These are phyloP conservation scores for Neomorphus geoffroyi DNA, from an alignment of 2,797 vertebrate genomes.

Conservation along the genomic window DNA sequence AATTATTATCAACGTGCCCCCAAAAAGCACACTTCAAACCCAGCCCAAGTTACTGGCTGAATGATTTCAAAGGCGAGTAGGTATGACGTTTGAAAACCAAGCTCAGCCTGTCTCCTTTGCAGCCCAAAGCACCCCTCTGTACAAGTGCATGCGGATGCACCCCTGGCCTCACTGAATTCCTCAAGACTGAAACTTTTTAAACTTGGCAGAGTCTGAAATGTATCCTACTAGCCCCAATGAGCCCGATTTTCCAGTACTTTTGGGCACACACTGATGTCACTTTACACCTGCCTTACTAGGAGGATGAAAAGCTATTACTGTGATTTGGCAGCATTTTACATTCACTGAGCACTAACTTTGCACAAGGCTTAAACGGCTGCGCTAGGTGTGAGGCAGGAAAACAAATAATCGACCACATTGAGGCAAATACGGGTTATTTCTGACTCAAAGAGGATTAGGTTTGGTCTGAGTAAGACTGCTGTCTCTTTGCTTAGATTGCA, in stretches of 20 bases:
- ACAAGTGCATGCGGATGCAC: rapidly evolving
- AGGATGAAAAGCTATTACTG: background rate
- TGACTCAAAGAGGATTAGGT: background rate
- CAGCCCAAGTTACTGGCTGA: background rate
- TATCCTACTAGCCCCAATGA: background rate
- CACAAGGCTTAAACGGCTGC: background rate
- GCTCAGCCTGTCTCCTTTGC: background rate
- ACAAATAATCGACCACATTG: no score
- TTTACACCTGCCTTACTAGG: no score
- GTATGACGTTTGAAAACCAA: background rate
- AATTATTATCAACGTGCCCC: background rate
- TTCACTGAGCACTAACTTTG: background rate
- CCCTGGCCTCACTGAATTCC: background rate
- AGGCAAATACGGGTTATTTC: background rate
- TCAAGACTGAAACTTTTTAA: background rate
- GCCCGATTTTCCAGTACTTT: background rate
- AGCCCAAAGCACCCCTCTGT: background rate
- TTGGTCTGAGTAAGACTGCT: background rate
- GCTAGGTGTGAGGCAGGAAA: background rate
- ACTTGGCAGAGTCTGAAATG: background rate
- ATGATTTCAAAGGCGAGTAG: background rate
- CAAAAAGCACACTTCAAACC: background rate
- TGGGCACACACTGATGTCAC: background rate
- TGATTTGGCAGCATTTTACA: background rate
- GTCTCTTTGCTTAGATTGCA: background rate